Evolutionary conservation across 2,113 vertebrate genomes (phyloP), one percentile per base, ranked within the genome.

Genomic region (Pituophis catenifer): DNA sequence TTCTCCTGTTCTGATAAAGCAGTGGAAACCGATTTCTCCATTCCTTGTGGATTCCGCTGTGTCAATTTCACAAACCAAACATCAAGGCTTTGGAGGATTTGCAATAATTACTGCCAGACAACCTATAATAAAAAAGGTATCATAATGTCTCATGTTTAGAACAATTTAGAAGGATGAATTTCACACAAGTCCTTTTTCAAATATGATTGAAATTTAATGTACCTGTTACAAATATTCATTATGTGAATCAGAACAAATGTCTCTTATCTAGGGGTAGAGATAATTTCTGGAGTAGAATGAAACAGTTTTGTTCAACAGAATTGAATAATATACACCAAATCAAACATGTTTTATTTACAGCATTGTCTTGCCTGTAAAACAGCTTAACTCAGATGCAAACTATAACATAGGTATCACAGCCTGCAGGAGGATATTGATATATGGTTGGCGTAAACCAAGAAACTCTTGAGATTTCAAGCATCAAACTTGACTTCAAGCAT

Each of bases 21-120:
- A 57, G 52, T 26, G 0, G 94, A 92, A 94, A 89, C 89, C 33
- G 87, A 2, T 86, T 88, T 96, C 95, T 97, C 96, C 95, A 97
- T 97, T 92, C 96, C 96, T 94, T 50, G 93, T 55, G 87, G 93
- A 23, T 89, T 50, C 62, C 44, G 93, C 85, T 90, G 94, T 4
- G 89, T 86, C 86, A 23, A 90, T 54, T 26, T 65, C 33, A 86
- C 52, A 92, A 90, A 65, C 75, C 75, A 92, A 70, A 70, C 89
- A 92, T 88, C 91, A 92, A 90, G 52, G 53, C 58, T 94, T 94
- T 81, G 95, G 90, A 90, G 54, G 88, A 90, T 93, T 89, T 90
- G 81, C 57, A 92, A 57, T 24, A 93, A 86, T 93, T 90, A 90
- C 70, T 86, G 89, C 89, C 88, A 90, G 92, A 93, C 70, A 90